A percentile compares a stretch with the other conserved stretches of the same genome.
phyloP scores from a whole-genome alignment of 2,888 invertebrate species.

The Nemurella pictetii region DNA sequence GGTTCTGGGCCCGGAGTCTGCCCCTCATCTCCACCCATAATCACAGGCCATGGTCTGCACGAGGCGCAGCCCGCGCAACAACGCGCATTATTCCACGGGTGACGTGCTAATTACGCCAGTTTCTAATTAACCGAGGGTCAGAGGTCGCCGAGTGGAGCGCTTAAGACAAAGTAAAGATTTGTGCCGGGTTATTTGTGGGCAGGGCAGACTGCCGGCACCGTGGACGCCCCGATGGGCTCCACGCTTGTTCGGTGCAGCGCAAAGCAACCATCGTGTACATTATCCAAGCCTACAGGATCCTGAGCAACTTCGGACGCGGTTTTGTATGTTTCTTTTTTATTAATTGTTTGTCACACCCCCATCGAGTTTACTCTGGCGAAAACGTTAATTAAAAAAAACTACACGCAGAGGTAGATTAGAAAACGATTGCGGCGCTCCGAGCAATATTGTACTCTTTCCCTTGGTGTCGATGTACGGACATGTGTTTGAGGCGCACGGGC shows the following conservation, averaged over 20 bases:
- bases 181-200: neutral
- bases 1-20: neutral
- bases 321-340: too few species aligned
- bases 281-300: too few species aligned
- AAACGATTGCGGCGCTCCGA: neutral
- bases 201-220: neutral
- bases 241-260: neutral
- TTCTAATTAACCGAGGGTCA: slow-evolving; percentile 47
- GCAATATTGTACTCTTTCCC: neutral
- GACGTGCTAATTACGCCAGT: slow-evolving; percentile 46
- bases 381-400: neutral
- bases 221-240: neutral
- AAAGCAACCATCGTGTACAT: neutral
- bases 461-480: neutral
- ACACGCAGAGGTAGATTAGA: neutral
- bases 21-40: slow-evolving; percentile 21
- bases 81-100: slow-evolving; percentile 46
- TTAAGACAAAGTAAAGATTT: slow-evolving; percentile 21
- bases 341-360: too few species aligned
- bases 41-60: slow-evolving; percentile 25
- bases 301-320: too few species aligned
- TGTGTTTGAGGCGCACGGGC: neutral
- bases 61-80: neutral
- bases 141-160: slow-evolving; percentile 19
- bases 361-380: too few species aligned